These are phyloP conservation scores for Agrilus biguttatus DNA, from an alignment of 2,888 invertebrate genomes.

Conservation along the genomic window DNA sequence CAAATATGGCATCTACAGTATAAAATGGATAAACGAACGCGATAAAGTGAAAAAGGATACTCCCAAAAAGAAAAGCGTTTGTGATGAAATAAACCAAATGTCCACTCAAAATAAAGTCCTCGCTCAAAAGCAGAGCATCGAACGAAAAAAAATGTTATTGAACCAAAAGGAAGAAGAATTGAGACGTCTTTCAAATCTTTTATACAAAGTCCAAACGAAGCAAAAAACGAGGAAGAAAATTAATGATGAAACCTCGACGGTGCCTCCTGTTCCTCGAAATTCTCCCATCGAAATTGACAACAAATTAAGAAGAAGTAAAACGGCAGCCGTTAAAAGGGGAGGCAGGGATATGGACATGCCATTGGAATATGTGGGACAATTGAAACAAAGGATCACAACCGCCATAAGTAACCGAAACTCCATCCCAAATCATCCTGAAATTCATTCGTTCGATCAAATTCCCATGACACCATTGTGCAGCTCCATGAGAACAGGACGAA, in stretches of 20 bases:
- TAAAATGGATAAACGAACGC: slow-evolving; percentile 21
- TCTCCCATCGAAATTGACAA: too few species aligned
- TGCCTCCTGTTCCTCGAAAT: too few species aligned
- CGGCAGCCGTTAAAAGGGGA: too few species aligned
- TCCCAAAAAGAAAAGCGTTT: slow-evolving; percentile 1
- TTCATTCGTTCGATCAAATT: background rate
- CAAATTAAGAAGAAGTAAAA: too few species aligned
- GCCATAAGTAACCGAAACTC: too few species aligned
- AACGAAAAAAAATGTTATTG: slow-evolving; percentile 3
- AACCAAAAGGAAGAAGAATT: background rate
- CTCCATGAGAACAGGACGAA: slow-evolving; percentile 18
- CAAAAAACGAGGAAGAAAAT: too few species aligned
- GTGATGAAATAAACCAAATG: slow-evolving; percentile 6
- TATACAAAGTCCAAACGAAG: slow-evolving; percentile 1
- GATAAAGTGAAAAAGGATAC: slow-evolving; percentile 6
- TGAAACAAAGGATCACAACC: too few species aligned
- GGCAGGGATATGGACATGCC: too few species aligned
- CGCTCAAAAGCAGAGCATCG: slow-evolving; percentile 1
- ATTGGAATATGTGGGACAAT: too few species aligned
- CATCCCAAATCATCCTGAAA: too few species aligned
- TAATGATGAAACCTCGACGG: too few species aligned
- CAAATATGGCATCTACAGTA: slow-evolving; percentile 35
- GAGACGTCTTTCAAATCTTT: background rate
- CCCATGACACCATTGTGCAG: slow-evolving; percentile 1
- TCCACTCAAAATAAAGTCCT: too few species aligned